A percentile compares a stretch with the other conserved stretches of the same genome.
phyloP scores from a whole-genome alignment of 2,113 vertebrate species.

The Miniopterus natalensis region DNA sequence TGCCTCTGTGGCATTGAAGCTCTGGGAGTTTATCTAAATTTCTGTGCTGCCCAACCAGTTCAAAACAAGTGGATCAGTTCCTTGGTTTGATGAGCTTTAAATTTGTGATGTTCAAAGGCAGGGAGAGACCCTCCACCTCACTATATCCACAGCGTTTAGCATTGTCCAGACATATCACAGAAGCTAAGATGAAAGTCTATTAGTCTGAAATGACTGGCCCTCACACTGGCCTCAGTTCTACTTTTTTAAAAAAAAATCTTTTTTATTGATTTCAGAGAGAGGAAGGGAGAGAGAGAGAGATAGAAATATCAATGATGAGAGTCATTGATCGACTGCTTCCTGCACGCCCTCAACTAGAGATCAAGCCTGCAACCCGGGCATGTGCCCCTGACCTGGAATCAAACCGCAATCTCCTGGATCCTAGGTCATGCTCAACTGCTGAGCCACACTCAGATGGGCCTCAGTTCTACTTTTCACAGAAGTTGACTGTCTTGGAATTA shows the following conservation, averaged over 20 bases:
- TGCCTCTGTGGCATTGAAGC: background rate
- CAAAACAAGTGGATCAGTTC: background rate
- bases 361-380: too few relatives aligned
- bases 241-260: too few relatives aligned
- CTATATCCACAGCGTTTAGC: background rate
- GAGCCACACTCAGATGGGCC: too few relatives aligned
- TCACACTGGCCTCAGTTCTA: background rate
- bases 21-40: conserved; percentile 2
- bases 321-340: too few relatives aligned
- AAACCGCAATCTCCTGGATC: too few relatives aligned
- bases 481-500: background rate
- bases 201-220: background rate
- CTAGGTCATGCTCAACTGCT: too few relatives aligned
- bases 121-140: background rate
- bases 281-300: too few relatives aligned
- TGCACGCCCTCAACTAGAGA: too few relatives aligned
- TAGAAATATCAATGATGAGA: too few relatives aligned
- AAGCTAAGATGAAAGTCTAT: background rate
- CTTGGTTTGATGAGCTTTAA: background rate
- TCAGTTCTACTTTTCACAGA: background rate
- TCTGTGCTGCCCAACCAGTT: background rate
- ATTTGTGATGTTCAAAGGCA: background rate
- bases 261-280: too few relatives aligned
- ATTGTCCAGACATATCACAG: background rate
- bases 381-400: too few relatives aligned